Conservation (phyloP, 1,140 invertebrate species). For the Hypsibius dujardini region DNA sequence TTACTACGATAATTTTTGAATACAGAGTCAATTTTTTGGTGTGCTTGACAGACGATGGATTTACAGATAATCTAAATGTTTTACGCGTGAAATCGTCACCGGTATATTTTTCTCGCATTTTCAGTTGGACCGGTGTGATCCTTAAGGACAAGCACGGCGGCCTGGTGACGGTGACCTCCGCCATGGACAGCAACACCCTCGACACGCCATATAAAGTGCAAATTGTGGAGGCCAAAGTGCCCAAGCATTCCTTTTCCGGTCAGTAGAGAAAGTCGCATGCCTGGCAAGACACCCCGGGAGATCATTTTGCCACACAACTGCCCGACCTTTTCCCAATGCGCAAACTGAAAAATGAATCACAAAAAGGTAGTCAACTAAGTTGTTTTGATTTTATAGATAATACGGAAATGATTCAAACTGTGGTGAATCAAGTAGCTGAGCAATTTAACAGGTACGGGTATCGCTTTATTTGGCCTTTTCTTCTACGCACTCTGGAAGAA, state of each 20-base stretch:
- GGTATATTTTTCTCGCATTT: neutral
- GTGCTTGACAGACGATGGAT: neutral
- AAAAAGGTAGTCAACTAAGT: neutral
- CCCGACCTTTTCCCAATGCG: too few species aligned
- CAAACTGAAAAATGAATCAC: too few species aligned
- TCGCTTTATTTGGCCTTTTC: neutral
- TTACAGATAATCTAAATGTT: too few species aligned
- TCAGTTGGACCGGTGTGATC: conserved; percentile 13
- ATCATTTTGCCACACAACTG: too few species aligned
- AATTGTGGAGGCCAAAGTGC: conserved; percentile 32
- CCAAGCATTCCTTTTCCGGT: neutral
- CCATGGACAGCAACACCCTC: conserved; percentile 42
- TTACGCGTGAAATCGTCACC: too few species aligned
- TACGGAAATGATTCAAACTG: conserved; percentile 27
- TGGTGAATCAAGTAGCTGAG: conserved; percentile 29
- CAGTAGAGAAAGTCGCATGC: neutral
- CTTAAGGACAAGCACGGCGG: conserved; percentile 33
- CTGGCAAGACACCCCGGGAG: too few species aligned
- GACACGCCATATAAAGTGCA: conserved; percentile 43
- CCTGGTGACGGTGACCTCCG: conserved; percentile 46
- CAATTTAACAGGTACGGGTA: conserved; percentile 30
- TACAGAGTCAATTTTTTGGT: neutral
- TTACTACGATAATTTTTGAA: neutral
- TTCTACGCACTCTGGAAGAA: neutral
- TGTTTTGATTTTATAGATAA: conserved; percentile 22